phyloP scores from a whole-genome alignment of 2,888 invertebrate genomes.

The Sepiola atlantica region DNA sequence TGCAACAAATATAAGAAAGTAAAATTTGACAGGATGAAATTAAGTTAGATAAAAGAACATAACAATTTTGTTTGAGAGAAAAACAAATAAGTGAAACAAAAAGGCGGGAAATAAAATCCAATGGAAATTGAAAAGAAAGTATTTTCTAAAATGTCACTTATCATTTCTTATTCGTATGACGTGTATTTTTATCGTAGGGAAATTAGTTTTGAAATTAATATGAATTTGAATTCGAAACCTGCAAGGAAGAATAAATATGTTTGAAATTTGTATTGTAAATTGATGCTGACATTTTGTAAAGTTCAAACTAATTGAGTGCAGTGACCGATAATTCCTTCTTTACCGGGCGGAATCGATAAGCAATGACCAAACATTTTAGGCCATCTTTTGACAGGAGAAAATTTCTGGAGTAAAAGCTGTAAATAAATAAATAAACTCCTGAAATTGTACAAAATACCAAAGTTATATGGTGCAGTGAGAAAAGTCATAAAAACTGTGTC shows the following conservation, averaged over 20 bases:
- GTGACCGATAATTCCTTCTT: too few species aligned
- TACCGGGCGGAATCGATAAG: not conserved
- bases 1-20: not conserved
- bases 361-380: not conserved
- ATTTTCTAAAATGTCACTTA: not conserved
- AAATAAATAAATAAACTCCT: not conserved
- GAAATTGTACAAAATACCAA: not conserved
- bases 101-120: not conserved
- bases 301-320: not conserved
- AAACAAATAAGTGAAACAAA: not conserved
- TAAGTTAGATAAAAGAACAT: not conserved
- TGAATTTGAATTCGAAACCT: not conserved
- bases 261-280: not conserved
- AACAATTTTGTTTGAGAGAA: not conserved
- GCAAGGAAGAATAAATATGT: not conserved
- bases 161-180: not conserved
- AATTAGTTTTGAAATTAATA: not conserved
- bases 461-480: too few species aligned
- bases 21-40: conserved; percentile 1
- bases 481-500: too few species aligned
- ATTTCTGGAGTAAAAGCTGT: not conserved
- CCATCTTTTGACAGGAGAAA: not conserved
- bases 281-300: not conserved
- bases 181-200: not conserved
- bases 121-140: not conserved